A percentile compares a stretch with the other conserved stretches of the same genome.
These are phyloP conservation scores for Cybosia mesomella DNA, from an alignment of 2,888 invertebrate species.

Conservation along the genomic window DNA sequence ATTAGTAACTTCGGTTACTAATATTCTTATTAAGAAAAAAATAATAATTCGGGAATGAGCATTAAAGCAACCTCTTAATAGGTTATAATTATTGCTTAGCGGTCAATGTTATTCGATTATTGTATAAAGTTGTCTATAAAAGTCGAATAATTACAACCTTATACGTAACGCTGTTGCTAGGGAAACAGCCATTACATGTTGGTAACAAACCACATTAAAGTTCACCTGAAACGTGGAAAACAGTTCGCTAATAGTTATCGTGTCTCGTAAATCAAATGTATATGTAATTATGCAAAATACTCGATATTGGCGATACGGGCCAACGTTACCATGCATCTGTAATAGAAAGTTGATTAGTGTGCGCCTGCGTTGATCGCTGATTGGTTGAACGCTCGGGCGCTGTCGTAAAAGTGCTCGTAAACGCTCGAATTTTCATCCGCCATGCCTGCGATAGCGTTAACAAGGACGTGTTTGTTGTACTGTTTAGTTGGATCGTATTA, in stretches of 20 bases:
- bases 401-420: slow-evolving; percentile 48
- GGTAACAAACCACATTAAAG: slow-evolving; percentile 18
- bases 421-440: slow-evolving; percentile 41
- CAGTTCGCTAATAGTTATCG: no score
- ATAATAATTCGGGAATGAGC: no score
- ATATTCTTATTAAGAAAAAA: no score
- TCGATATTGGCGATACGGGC: slow-evolving; percentile 39
- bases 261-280: slow-evolving; percentile 50
- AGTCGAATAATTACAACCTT: slow-evolving; percentile 15
- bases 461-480: slow-evolving; percentile 47
- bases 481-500: slow-evolving; percentile 15
- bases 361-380: slow-evolving; percentile 49
- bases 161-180: not conserved
- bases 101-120: not conserved
- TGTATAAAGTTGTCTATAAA: not conserved
- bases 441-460: slow-evolving; percentile 55
- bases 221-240: slow-evolving; percentile 32
- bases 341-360: slow-evolving; percentile 55
- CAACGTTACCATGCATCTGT: slow-evolving; percentile 49
- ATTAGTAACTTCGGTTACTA: no score
- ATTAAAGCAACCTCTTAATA: no score
- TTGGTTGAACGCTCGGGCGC: slow-evolving; percentile 47
- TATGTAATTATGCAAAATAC: slow-evolving; percentile 59
- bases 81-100: no score
- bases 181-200: slow-evolving; percentile 27